Conservation (phyloP, 2,888 invertebrate species). For the Drosophila barbarae region DNA sequence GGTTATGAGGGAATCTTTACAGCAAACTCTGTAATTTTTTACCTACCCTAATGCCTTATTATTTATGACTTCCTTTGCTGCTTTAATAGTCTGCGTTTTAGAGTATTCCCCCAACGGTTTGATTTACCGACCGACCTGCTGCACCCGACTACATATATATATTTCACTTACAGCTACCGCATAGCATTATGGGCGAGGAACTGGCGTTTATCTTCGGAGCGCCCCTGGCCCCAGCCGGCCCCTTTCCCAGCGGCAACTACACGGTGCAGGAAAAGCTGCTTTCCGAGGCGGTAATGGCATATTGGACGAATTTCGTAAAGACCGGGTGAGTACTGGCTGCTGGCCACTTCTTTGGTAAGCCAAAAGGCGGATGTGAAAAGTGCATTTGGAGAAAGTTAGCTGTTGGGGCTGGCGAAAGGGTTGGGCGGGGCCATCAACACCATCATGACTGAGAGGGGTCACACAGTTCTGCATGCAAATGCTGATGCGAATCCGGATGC, state of each 20-base stretch:
- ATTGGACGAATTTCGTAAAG: constrained; percentile 94
- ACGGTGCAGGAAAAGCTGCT: constrained; percentile 88
- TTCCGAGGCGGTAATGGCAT: constrained; percentile 92
- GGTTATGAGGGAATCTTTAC: not conserved
- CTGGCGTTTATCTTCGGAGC: constrained; percentile 92
- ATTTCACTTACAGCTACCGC: constrained; percentile 82
- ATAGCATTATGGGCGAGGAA: constrained; percentile 91
- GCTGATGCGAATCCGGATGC: constrained; percentile 32
- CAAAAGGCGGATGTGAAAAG: constrained; percentile 50
- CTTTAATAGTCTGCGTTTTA: constrained; percentile 18
- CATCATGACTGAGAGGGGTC: constrained; percentile 37
- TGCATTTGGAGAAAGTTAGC: constrained; percentile 63
- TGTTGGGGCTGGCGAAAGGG: not conserved
- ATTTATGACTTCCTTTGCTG: constrained; percentile 7
- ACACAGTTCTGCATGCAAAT: constrained; percentile 64
- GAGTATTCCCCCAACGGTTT: constrained; percentile 26
- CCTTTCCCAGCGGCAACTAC: constrained; percentile 86
- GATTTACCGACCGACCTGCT: constrained; percentile 22
- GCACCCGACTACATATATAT: constrained; percentile 6
- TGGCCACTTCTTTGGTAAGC: constrained; percentile 21
- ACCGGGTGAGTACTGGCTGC: constrained; percentile 85
- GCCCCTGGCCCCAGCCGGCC: constrained; percentile 87
- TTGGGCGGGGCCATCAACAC: constrained; percentile 50
- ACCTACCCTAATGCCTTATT: constrained; percentile 3
- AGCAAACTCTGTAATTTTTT: not conserved